Conservation (phyloP, 2,888 invertebrate genomes). For the Watsonalla cultraria region DNA sequence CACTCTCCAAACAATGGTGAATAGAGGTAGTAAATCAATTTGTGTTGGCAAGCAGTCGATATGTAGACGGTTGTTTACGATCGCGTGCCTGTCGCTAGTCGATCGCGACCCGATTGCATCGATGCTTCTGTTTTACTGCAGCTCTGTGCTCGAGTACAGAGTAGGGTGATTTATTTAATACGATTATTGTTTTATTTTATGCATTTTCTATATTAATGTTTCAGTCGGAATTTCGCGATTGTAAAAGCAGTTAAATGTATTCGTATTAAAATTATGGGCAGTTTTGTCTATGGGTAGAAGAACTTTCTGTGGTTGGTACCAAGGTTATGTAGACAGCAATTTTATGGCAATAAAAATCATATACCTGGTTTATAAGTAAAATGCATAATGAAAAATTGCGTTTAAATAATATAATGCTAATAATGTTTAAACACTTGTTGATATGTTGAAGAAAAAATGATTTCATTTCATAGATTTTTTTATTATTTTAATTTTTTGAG, state of each 20-base stretch:
- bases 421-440: no score
- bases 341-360: no score
- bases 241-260: neutral
- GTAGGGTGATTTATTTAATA: neutral
- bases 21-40: conserved; percentile 42
- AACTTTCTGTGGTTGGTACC: no score
- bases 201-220: neutral
- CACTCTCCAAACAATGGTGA: conserved; percentile 3
- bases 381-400: no score
- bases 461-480: no score
- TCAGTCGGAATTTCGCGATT: neutral
- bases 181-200: neutral
- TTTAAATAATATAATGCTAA: no score
- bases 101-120: conserved; percentile 8
- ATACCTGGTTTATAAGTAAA: no score
- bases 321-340: no score
- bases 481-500: no score
- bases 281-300: no score
- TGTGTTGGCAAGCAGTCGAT: conserved; percentile 35
- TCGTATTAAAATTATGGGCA: no score
- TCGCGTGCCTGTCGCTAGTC: conserved; percentile 28
- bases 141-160: neutral
- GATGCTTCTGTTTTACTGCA: neutral
- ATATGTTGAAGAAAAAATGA: no score
- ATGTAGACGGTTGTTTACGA: conserved; percentile 20